Evolutionary conservation across 2,797 vertebrate genomes (phyloP), one percentile per base, ranked within the genome.

Genomic region (Nyctalus aviator): DNA sequence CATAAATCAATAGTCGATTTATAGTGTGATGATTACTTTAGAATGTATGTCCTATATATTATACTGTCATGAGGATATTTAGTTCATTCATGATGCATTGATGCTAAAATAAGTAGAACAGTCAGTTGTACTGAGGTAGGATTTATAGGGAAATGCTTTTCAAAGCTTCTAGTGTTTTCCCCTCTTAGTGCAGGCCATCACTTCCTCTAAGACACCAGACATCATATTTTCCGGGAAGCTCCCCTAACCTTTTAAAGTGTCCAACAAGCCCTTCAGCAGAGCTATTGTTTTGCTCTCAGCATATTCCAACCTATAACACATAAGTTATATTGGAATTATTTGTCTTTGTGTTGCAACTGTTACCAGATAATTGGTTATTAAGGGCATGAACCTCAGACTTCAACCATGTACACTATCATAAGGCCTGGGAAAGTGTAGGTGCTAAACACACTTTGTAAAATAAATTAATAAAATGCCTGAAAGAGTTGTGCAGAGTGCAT

Each of bases 361-460:
- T n/a, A 75, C 11, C 4, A 68, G 30, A 12, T 37, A 14, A 4
- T 37, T 13, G 21, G 6, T 55, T 68, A 30, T 25, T 27, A 18
- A 76, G 8, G 18, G 9, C 35, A 55, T 37, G 23, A 15, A 30
- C 15, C 21, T 88, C 44, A n/a, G 20, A 15, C 14, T 89, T 55
- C 20, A 41, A 18, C 11, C 2, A 0, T 11, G 23, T 8, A 12
- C 5, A 2, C 32, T 32, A 30, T n/a, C 6, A 9, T 35, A 23
- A 77, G 20, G 25, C 21, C 30, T 71, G 30, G 5, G 55, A 46
- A 9, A 50, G 25, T 30, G 2, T 30, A 66, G 35, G 35, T 2
- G 21, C 25, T 55, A 8, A 57, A 13, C 20, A 8, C 12, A 48
- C 18, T 4, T n/a, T 84, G 30, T 66, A 18, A 84, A 57, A 14